Evolutionary conservation across 2,888 invertebrate genomes (phyloP), one percentile per base, ranked within the genome.

Genomic region (Lycophotia porphyrea): DNA sequence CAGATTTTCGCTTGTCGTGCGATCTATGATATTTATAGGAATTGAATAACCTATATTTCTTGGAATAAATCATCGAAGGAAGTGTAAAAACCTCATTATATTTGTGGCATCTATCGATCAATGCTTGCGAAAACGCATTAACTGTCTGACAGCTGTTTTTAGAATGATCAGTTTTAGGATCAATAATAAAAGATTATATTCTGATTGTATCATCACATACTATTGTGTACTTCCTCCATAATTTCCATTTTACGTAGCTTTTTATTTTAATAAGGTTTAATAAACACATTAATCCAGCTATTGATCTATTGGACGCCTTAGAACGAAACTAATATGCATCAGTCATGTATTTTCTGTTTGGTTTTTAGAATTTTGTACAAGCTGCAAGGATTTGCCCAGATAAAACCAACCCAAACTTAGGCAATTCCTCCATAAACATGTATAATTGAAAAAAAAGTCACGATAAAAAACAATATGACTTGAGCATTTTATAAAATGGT

Each of bases 181-280:
- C 49, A 55, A 18, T 49, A 49, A 39, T 65, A 63, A 55, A 67
- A 42, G 1, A 49, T 68, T 64, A 49, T 42, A 15, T 65, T 63
- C 42, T 47, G 15, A 65, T 76, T 63, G 13, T 78, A 71, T 65
- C 71, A 79, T 81, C 74, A 76, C 71, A 63, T 71, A 49, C 42
- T 68, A 63, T 55, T 81, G 77, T 81, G 68, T 74, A 84, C 89
- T 90, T 91, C 89, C 88, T 89, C 84, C 65, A 80, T 86, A 77
- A 85, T 89, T 91, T 90, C 88, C 91, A 90, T 90, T 88, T 89
- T 88, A 86, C 80, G 87, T 91, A 91, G 88, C 85, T 86, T 80
- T 85, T 88, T 89, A 88, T 86, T 89, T 88, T 82, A 79, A 85
- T 87, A 88, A 88, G 81, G 79, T 82, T 74, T 71, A 58, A 58